A percentile compares a stretch with the other conserved stretches of the same genome.
Conservation (phyloP, 2,888 invertebrate species). For the Himalopsyche kuldschensis region DNA sequence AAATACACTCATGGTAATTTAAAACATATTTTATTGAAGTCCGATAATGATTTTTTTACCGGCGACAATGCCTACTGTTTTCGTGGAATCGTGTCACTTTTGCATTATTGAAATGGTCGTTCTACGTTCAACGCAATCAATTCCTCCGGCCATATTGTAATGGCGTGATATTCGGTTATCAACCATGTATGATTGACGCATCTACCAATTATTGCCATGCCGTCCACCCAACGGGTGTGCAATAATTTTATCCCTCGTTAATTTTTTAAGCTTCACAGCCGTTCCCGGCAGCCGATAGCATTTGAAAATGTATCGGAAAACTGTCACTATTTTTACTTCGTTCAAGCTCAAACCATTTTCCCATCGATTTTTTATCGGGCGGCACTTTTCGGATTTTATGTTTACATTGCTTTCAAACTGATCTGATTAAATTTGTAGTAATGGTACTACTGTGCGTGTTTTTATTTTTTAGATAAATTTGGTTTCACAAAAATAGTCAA, state of each 20-base stretch:
- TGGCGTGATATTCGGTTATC: background rate
- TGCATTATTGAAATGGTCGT: background rate
- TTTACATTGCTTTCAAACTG: background rate
- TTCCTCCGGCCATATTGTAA: background rate
- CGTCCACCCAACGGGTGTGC: background rate
- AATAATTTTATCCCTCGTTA: background rate
- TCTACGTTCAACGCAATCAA: background rate
- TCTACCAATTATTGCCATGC: background rate
- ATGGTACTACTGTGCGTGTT: too few relatives aligned
- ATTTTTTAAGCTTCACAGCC: background rate
- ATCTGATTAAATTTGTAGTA: too few relatives aligned
- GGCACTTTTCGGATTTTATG: too few relatives aligned
- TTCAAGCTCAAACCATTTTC: background rate
- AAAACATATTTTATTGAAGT: too few relatives aligned
- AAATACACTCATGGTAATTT: too few relatives aligned
- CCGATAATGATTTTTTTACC: background rate
- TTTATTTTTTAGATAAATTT: too few relatives aligned
- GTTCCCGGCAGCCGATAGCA: background rate
- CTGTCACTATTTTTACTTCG: background rate
- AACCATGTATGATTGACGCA: background rate
- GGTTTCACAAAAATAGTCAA: too few relatives aligned
- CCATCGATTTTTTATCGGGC: too few relatives aligned
- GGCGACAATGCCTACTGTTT: background rate
- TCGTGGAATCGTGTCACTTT: background rate
- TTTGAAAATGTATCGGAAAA: background rate